Percentiles rank a stretch among this genome's conserved stretches.
Conservation (phyloP, 2,113 vertebrate species). For the Nyctereutes procyonoides region DNA sequence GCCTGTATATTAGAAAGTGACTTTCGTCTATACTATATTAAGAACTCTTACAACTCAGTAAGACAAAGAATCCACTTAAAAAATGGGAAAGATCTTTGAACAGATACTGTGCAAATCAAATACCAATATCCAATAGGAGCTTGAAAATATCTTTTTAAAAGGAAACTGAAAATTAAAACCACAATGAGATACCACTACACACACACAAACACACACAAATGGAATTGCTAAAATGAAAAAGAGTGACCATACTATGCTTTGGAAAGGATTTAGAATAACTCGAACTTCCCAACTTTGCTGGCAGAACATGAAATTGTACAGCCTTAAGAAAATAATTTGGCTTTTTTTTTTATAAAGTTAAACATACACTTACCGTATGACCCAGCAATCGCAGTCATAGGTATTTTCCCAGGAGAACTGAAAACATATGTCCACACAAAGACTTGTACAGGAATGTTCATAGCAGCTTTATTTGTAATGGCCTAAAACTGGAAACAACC, state of each 20-base stretch:
- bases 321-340: not conserved
- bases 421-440: conserved; percentile 59
- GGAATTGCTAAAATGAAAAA: not conserved
- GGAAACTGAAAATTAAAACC: conserved; percentile 18
- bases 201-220: not conserved
- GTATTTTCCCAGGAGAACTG: conserved; percentile 54
- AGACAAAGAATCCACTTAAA: not conserved
- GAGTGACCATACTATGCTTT: not conserved
- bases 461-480: conserved; percentile 58
- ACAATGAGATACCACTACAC: not conserved
- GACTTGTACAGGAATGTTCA: conserved; percentile 51
- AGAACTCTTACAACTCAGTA: not conserved
- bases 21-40: not conserved
- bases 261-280: not conserved
- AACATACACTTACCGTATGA: conserved; percentile 56
- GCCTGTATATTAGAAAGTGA: not conserved
- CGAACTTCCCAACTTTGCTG: not conserved
- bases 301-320: not conserved
- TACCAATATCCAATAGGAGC: not conserved
- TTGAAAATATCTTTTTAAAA: conserved; percentile 2
- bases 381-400: conserved; percentile 27
- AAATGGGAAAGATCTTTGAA: not conserved
- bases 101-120: not conserved
- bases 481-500: conserved; percentile 66
- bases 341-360: conserved; percentile 10